Percentiles rank a stretch among this genome's conserved stretches.
These are phyloP conservation scores for Tachystola acroxantha DNA, from an alignment of 2,888 invertebrate genomes.

Conservation along the genomic window DNA sequence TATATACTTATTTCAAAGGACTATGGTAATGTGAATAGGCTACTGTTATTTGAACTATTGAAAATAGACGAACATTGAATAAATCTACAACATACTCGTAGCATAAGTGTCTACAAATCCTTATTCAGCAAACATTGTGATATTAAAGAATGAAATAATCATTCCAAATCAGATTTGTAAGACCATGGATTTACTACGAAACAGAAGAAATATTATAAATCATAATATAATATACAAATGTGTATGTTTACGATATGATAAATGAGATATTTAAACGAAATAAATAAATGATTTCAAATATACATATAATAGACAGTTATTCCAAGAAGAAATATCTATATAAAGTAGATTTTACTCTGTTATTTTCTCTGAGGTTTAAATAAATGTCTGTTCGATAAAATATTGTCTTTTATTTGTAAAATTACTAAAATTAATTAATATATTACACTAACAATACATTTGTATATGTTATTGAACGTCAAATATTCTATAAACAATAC, in stretches of 20 bases:
- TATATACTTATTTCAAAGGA: background rate
- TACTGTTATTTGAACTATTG: no score
- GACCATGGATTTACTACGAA: background rate
- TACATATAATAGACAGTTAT: conserved; percentile 25
- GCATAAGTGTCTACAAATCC: no score
- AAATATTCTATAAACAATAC: conserved; percentile 10
- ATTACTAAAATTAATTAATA: conserved; percentile 11
- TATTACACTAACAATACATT: conserved; percentile 8
- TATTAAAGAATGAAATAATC: no score
- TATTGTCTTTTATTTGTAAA: conserved; percentile 32
- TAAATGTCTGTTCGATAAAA: conserved; percentile 71
- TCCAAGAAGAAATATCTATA: conserved; percentile 38
- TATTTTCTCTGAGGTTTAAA: conserved; percentile 71
- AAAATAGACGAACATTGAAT: no score
- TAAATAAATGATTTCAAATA: conserved; percentile 9
- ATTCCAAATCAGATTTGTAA: no score
- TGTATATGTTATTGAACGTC: conserved; percentile 11
- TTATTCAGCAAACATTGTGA: conserved; percentile 19
- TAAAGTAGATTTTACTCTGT: conserved; percentile 50
- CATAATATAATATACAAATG: conserved; percentile 12
- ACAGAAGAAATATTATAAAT: conserved; percentile 8
- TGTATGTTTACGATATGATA: conserved; percentile 4
- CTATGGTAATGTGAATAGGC: conserved; percentile 13
- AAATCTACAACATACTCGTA: no score
- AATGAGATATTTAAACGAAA: conserved; percentile 2